These are phyloP conservation scores for Archips crataeganus DNA, from an alignment of 2,888 invertebrate species.

Conservation along the genomic window DNA sequence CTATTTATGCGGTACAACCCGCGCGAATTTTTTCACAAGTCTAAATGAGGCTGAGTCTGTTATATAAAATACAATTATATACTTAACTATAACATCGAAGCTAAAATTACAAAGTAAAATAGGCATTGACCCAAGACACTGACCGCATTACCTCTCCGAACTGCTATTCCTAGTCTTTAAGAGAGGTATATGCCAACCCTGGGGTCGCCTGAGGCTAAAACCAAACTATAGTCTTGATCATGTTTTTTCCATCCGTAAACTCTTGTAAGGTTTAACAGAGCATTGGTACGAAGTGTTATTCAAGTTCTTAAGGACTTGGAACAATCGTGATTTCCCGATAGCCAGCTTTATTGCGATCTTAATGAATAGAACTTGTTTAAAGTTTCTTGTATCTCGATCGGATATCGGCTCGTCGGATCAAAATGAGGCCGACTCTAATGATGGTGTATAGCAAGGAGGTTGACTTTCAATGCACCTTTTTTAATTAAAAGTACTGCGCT, in stretches of 20 bases:
- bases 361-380: constrained; percentile 76
- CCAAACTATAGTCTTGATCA: not conserved
- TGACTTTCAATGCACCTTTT: constrained; percentile 65
- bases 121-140: too few relatives aligned
- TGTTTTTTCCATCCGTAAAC: not conserved
- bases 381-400: constrained; percentile 68
- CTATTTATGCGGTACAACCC: too few relatives aligned
- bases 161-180: too few relatives aligned
- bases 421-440: constrained; percentile 63
- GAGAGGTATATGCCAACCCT: too few relatives aligned
- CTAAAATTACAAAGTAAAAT: too few relatives aligned
- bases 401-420: constrained; percentile 64
- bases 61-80: too few relatives aligned
- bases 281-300: constrained; percentile 50
- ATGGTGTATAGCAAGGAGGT: constrained; percentile 57
- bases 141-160: too few relatives aligned
- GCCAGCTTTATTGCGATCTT: constrained; percentile 64
- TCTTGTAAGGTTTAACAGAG: not conserved
- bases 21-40: too few relatives aligned
- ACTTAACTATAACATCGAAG: too few relatives aligned
- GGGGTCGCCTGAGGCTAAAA: too few relatives aligned
- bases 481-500: constrained; percentile 71
- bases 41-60: too few relatives aligned
- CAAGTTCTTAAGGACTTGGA: constrained; percentile 52
- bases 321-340: constrained; percentile 62